Conservation (phyloP, 2,797 vertebrate genomes). For the Brachymystax lenok region DNA sequence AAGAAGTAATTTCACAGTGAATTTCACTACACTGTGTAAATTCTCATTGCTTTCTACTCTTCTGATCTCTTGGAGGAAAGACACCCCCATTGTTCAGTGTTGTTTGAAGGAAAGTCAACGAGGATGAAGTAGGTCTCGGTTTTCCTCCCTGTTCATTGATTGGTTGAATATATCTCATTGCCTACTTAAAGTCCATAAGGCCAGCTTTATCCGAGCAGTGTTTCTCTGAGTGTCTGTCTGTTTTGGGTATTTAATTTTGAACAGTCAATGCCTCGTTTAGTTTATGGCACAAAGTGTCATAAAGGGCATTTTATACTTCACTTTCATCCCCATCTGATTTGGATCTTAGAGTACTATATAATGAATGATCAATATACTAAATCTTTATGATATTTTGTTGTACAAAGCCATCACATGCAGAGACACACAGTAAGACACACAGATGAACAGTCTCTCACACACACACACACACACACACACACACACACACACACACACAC, state of each 20-base stretch:
- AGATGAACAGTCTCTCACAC: not conserved
- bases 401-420: not conserved
- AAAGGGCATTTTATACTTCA: too few relatives aligned
- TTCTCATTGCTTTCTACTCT: slow-evolving; percentile 18
- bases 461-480: slow-evolving; percentile 3
- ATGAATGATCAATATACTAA: too few relatives aligned
- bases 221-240: not conserved
- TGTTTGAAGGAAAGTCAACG: slow-evolving; percentile 36
- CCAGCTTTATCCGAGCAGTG: not conserved
- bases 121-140: slow-evolving; percentile 13
- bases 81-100: slow-evolving; percentile 22
- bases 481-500: not conserved
- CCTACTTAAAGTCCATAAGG: not conserved
- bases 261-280: not conserved
- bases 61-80: slow-evolving; percentile 23
- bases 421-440: not conserved
- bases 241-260: not conserved
- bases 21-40: slow-evolving; percentile 27
- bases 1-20: slow-evolving; percentile 21
- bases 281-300: not conserved
- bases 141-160: slow-evolving; percentile 19
- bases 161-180: slow-evolving; percentile 11
- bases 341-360: too few relatives aligned
- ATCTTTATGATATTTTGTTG: too few relatives aligned
- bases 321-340: too few relatives aligned